These are phyloP conservation scores for Aphyosemion australe DNA, from an alignment of 2,113 vertebrate species.

Conservation along the genomic window DNA sequence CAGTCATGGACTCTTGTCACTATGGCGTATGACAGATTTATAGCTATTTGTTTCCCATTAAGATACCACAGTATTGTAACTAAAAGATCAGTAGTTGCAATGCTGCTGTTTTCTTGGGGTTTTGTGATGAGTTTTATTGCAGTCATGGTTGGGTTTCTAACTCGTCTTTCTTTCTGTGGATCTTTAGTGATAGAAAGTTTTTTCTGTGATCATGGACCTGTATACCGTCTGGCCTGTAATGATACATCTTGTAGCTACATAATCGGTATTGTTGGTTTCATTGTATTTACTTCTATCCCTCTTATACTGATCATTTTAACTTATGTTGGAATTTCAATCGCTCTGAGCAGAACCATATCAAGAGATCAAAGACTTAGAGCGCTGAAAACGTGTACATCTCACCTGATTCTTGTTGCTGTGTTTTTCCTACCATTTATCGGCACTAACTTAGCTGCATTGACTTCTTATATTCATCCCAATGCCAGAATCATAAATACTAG, in stretches of 20 bases:
- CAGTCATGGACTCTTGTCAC: slow-evolving; percentile 65
- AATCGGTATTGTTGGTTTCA: not conserved
- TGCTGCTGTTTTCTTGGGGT: slow-evolving; percentile 42
- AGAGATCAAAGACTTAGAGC: slow-evolving; percentile 52
- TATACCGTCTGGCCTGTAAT: slow-evolving; percentile 62
- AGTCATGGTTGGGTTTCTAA: slow-evolving; percentile 21
- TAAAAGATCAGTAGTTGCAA: slow-evolving; percentile 8
- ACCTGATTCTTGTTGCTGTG: slow-evolving; percentile 63
- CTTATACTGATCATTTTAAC: slow-evolving; percentile 23
- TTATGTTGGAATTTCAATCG: slow-evolving; percentile 40
- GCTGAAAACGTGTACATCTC: slow-evolving; percentile 67
- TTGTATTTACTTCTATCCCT: slow-evolving; percentile 4
- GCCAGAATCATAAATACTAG: slow-evolving; percentile 60
- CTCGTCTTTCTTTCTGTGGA: slow-evolving; percentile 69
- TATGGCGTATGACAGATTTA: slow-evolving; percentile 70
- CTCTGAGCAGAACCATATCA: slow-evolving; percentile 34
- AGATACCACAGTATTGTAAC: slow-evolving; percentile 60
- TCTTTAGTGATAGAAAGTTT: slow-evolving; percentile 60
- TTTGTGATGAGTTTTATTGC: accelerated
- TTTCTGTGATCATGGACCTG: slow-evolving; percentile 68
- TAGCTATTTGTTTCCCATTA: slow-evolving; percentile 71
- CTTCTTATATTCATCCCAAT: slow-evolving; percentile 40
- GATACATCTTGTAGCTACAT: not conserved
- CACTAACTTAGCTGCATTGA: not conserved
- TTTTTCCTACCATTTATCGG: slow-evolving; percentile 10